A percentile compares a stretch with the other conserved stretches of the same genome.
These are phyloP conservation scores for Percina caprodes DNA, from an alignment of 2,113 vertebrate genomes.

Conservation along the genomic window DNA sequence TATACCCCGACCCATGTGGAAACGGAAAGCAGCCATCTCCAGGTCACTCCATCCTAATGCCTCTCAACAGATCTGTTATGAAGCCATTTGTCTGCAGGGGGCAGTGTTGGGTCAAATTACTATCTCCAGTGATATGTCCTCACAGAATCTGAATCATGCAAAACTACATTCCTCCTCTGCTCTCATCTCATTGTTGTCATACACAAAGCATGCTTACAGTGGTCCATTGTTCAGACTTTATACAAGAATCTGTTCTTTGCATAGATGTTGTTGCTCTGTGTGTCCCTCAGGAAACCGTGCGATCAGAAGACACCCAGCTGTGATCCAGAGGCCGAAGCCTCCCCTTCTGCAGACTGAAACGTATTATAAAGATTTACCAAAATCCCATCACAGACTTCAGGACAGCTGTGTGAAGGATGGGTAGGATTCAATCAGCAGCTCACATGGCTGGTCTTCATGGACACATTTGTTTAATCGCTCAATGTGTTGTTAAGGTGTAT, in stretches of 20 bases:
- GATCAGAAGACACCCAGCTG: not conserved
- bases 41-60: not conserved
- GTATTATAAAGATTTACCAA: no score
- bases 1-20: constrained; percentile 2
- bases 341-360: not conserved
- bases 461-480: no score
- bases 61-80: not conserved
- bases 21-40: not conserved
- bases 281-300: not conserved
- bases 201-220: not conserved
- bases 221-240: not conserved
- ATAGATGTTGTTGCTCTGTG: not conserved
- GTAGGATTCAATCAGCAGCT: no score
- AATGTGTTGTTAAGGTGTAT: no score
- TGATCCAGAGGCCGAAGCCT: no score
- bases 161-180: not conserved
- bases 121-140: not conserved
- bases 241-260: not conserved
- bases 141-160: not conserved
- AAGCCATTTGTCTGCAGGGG: not conserved
- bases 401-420: no score
- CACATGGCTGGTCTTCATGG: no score
- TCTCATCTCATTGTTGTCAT: not conserved
- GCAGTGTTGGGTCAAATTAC: not conserved
- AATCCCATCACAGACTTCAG: no score